phyloP scores from a whole-genome alignment of 1,140 invertebrate genomes.

The Tetraneura akinire region DNA sequence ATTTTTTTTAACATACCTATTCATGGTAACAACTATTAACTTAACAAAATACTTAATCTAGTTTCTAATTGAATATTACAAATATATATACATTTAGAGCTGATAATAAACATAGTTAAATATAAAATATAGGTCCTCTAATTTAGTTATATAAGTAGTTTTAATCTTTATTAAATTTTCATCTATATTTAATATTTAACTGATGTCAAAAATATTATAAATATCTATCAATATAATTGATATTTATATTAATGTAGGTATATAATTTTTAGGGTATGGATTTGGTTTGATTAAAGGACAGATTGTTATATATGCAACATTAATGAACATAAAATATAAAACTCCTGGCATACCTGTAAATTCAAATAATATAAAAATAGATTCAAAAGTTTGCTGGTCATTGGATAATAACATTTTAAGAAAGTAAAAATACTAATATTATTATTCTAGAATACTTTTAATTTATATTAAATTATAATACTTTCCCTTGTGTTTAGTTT shows the following conservation, averaged over 20 bases:
- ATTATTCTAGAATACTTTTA: neutral
- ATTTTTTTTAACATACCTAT: neutral
- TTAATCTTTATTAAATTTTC: no score
- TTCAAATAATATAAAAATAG: conserved; percentile 15
- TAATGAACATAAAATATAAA: conserved; percentile 2
- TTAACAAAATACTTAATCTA: no score
- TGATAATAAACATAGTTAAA: no score
- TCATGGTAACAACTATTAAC: no score
- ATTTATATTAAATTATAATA: neutral
- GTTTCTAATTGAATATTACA: no score
- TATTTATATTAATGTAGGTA: neutral
- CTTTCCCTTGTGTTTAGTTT: neutral
- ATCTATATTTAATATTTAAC: no score
- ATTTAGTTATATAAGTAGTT: no score
- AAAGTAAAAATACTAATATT: conserved; percentile 2
- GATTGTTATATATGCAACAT: conserved; percentile 25
- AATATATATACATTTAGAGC: no score
- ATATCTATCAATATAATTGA: neutral
- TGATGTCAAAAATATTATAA: no score
- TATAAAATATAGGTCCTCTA: no score
- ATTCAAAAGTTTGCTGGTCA: neutral
- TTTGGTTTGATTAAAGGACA: conserved; percentile 40
- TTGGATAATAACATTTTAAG: conserved; percentile 7
- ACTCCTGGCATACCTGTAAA: conserved; percentile 1
- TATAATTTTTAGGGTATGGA: conserved; percentile 19